Evolutionary conservation across 2,888 invertebrate species (phyloP).

Genomic region (Oscheius myriophilus): DNA sequence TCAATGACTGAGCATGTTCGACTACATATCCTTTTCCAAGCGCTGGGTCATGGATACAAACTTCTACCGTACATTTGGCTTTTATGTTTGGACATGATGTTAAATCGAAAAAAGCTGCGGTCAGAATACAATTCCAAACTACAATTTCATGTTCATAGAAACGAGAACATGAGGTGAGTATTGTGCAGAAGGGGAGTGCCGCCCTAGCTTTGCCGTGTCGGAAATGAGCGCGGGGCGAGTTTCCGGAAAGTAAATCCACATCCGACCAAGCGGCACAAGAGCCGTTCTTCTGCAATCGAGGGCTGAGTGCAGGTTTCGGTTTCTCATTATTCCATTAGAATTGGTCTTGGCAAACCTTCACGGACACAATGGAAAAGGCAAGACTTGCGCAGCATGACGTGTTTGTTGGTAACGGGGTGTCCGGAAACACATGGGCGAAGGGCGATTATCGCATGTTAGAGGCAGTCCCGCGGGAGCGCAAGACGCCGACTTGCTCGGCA

Average conservation of each 20-base stretch:
- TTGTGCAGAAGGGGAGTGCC: no score
- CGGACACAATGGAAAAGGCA: background rate
- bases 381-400: conserved; percentile 14
- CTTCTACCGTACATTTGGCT: no score
- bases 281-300: no score
- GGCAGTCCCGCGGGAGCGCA: conserved; percentile 30
- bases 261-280: conserved; percentile 17
- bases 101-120: no score
- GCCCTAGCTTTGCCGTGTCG: conserved; percentile 5
- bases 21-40: no score
- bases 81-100: no score
- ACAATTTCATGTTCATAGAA: no score
- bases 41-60: no score
- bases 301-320: no score
- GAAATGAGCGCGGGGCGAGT: conserved; percentile 28
- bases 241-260: conserved; percentile 28
- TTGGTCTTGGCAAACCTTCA: background rate
- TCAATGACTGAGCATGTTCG: no score
- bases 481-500: conserved; percentile 26
- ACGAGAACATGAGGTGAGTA: no score
- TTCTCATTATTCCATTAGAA: background rate
- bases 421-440: conserved; percentile 31
- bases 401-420: conserved; percentile 28
- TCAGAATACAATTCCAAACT: no score
- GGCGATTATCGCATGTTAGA: conserved; percentile 32